phyloP scores from a whole-genome alignment of 2,113 vertebrate genomes.

The Acanthochromis polyacanthus region DNA sequence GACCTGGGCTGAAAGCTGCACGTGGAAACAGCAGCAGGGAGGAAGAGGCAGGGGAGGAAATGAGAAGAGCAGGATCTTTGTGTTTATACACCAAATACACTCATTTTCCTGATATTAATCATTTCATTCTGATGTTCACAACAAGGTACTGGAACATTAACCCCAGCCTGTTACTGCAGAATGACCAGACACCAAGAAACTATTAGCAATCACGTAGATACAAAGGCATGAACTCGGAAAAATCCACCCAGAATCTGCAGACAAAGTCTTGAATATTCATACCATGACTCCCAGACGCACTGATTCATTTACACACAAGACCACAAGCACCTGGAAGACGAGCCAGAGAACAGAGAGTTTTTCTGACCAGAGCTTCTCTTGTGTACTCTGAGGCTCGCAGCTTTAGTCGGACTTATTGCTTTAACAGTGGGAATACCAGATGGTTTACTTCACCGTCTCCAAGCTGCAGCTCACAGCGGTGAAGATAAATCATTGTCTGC shows the following conservation, averaged over 20 bases:
- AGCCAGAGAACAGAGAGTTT: constrained; percentile 44
- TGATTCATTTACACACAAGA: background rate
- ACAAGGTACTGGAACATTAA: background rate
- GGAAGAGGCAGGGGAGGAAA: constrained; percentile 8
- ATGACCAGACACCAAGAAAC: constrained; percentile 40
- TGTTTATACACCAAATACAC: constrained; percentile 14
- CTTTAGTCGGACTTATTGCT: constrained; percentile 64
- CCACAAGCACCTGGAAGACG: constrained; percentile 38
- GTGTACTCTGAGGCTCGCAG: constrained; percentile 35
- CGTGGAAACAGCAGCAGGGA: constrained; percentile 32
- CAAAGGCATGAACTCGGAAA: background rate
- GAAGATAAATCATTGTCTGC: constrained; percentile 77
- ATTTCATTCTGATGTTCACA: background rate
- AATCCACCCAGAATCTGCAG: constrained; percentile 15
- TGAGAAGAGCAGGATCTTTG: background rate
- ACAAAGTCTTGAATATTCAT: background rate
- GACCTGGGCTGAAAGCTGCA: constrained; percentile 31
- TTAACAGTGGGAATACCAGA: constrained; percentile 79
- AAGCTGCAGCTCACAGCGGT: constrained; percentile 61
- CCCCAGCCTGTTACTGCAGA: constrained; percentile 11
- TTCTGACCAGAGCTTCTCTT: constrained; percentile 46
- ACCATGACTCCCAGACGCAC: background rate
- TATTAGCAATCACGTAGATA: background rate
- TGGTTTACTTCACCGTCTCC: constrained; percentile 82
- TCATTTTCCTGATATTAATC: constrained; percentile 18